Base-by-base conservation (phyloP, 2,113 vertebrate genomes). In the Neolamprologus kungweensis region DNA sequence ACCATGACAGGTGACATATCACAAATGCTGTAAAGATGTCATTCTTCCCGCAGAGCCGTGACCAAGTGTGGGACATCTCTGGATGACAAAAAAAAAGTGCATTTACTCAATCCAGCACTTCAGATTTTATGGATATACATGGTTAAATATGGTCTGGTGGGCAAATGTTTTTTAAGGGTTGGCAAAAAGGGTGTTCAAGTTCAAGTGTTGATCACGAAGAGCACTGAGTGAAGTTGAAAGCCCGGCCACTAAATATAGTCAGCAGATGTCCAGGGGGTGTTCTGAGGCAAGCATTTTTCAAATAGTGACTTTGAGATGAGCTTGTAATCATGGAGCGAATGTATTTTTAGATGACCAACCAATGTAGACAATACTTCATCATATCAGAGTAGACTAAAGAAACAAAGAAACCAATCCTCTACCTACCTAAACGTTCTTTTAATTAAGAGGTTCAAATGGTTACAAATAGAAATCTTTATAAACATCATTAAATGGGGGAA, bases 1-100 rank as follows among this genome's bases (percentile, higher is more conserved):
- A 93, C 87, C 91, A 94, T 87, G 88, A 94, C 89, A 58, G 87
- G 81, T 68, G 81, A 89, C 91, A 88, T 89, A 79, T 93, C 91
- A 87, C 13, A 81, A 71, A 85, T 45, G 54, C 84, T 89, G 80
- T 79, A 54, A 93, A 94, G 89, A 90, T 81, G 80, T 54, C 31
- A 83, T 82, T 57, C 31, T 81, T 55, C 40, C 63, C 14, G 8
- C 51, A 84, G 63, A 21, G 68, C 50, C 23, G 40, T 45, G 53
- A 82, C 68, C 28, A 80, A 63, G 58, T 75, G 68, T 9, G 45
- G 23, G 13, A 40, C 63, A 26, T 42, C 14, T 71, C 45, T 78
- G 40, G 37, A 87, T 51, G 35, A 33, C 31, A 45, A 31, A 63
- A 35, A 60, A 28, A 75, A 40, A 85, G 21, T 10, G 4, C 10